These are phyloP conservation scores for Drosophila paramelanica DNA, from an alignment of 2,888 invertebrate species.

Conservation along the genomic window DNA sequence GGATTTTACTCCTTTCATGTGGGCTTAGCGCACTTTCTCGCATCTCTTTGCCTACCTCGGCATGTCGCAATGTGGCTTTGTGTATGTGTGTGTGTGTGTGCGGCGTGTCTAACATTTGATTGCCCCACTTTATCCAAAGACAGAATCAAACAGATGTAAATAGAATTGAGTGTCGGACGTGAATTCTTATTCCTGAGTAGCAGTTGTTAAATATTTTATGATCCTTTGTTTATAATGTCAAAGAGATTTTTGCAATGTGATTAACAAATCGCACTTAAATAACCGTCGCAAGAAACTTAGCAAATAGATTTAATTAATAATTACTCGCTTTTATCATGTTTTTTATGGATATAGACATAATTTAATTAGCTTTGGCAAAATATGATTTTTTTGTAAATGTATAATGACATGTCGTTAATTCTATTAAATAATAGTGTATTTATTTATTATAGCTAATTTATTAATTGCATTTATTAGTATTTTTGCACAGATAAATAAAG, in stretches of 20 bases:
- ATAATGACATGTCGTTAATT: background rate
- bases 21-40: conserved; percentile 31
- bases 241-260: background rate
- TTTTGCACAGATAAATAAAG: background rate
- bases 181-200: conserved; percentile 2
- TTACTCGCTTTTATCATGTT: background rate
- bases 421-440: background rate
- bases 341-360: background rate
- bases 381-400: background rate
- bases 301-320: background rate
- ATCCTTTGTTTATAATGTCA: background rate
- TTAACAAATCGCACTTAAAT: background rate
- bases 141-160: conserved; percentile 62
- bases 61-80: background rate
- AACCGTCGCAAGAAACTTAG: background rate
- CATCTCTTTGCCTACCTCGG: conserved; percentile 42
- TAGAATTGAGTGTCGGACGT: conserved; percentile 63
- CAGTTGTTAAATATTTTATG: background rate
- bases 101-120: conserved; percentile 56
- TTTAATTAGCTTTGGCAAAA: background rate
- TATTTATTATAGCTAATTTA: background rate
- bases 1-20: conserved; percentile 66
- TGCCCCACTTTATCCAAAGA: conserved; percentile 62
- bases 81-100: conserved; percentile 13
- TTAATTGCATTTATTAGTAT: background rate